Evolutionary conservation across 2,888 invertebrate species (phyloP).

Genomic region (Galerucella calmariensis): DNA sequence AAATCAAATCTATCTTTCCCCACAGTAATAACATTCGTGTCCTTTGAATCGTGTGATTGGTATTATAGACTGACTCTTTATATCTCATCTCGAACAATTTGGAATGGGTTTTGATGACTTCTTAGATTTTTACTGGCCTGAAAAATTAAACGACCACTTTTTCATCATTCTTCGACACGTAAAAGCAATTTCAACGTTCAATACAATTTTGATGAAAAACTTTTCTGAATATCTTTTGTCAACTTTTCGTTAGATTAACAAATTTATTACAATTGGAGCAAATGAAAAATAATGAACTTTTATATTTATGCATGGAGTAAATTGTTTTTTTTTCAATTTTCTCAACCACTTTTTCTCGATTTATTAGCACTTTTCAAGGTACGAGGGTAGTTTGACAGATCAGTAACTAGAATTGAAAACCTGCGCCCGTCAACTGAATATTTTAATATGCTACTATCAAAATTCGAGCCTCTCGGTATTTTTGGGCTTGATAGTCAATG

Average conservation of each 20-base stretch:
- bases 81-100: conserved; percentile 22
- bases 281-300: no score
- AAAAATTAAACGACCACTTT: conserved; percentile 25
- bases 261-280: no score
- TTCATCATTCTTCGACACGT: conserved; percentile 21
- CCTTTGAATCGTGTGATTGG: conserved; percentile 34
- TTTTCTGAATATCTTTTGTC: background rate
- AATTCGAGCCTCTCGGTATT: no score
- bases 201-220: background rate
- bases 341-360: no score
- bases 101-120: conserved; percentile 28
- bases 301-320: no score
- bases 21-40: conserved; percentile 57
- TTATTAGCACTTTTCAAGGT: no score
- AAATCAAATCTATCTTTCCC: conserved; percentile 49
- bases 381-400: no score
- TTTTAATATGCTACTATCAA: no score
- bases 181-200: conserved; percentile 9
- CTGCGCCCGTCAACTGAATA: no score
- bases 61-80: conserved; percentile 31
- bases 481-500: no score
- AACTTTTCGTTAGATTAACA: background rate
- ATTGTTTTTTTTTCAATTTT: no score
- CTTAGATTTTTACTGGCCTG: conserved; percentile 27
- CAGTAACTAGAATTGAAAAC: no score